phyloP scores from a whole-genome alignment of 2,113 vertebrate genomes.

The Sylvia atricapilla region DNA sequence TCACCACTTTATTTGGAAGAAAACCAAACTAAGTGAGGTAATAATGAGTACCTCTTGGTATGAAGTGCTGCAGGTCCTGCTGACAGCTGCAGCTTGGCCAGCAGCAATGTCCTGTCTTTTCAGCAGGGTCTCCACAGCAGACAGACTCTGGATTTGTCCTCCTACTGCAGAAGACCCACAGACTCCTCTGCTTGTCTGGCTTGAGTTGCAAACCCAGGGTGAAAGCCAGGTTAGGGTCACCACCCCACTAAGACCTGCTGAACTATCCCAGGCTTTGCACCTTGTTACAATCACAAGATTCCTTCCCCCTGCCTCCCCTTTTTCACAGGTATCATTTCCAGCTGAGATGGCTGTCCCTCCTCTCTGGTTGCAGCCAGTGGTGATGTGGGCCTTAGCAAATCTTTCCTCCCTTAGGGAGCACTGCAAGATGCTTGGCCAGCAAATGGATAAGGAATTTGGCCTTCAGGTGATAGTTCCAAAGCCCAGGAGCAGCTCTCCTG shows the following conservation, averaged over 20 bases:
- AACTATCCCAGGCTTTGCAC: background rate
- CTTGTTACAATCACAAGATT: background rate
- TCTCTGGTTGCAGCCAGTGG: accelerated
- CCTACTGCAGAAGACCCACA: background rate
- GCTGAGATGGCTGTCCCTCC: background rate
- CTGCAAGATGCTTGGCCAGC: background rate
- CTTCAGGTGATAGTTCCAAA: background rate
- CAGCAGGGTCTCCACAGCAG: background rate
- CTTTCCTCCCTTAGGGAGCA: background rate
- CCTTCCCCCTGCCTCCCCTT: background rate
- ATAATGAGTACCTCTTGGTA: too few species aligned
- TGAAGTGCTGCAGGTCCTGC: background rate
- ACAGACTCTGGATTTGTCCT: background rate
- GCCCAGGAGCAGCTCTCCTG: background rate
- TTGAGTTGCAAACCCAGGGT: background rate
- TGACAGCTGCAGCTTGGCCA: background rate
- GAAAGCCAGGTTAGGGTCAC: background rate
- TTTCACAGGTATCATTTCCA: background rate
- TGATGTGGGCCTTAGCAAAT: background rate
- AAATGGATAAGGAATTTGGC: background rate
- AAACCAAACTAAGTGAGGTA: background rate
- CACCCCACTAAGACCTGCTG: too few species aligned
- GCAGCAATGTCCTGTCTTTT: background rate
- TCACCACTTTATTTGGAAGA: background rate
- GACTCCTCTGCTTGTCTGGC: background rate